Conservation (phyloP, 2,113 vertebrate genomes). For the Aramus guarauna region DNA sequence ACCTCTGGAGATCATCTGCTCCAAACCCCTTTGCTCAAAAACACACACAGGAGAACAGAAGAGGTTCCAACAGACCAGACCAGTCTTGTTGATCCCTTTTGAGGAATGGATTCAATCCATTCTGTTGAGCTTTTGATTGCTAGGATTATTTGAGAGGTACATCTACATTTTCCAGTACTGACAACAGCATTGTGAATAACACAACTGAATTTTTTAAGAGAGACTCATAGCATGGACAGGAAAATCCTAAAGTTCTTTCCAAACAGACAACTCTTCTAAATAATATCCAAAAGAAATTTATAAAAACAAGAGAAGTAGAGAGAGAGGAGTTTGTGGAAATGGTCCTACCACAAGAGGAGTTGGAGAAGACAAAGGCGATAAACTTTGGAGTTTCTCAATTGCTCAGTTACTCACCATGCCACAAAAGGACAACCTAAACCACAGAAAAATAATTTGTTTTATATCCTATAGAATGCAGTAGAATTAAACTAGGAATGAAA, state of each 20-base stretch:
- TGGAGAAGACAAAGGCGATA: not conserved
- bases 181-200: not conserved
- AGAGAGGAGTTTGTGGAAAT: not conserved
- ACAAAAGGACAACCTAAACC: not conserved
- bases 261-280: not conserved
- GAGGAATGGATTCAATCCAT: not conserved
- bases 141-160: not conserved
- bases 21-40: not conserved
- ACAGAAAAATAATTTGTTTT: not conserved
- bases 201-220: not conserved
- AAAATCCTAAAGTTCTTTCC: not conserved
- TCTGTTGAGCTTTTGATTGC: not conserved
- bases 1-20: not conserved
- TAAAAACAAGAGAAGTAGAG: not conserved
- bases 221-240: not conserved
- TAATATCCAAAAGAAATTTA: not conserved
- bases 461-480: not conserved
- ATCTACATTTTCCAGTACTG: not conserved
- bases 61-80: not conserved
- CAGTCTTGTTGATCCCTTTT: not conserved
- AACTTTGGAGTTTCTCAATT: not conserved
- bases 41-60: not conserved
- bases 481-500: not conserved
- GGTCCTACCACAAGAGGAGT: not conserved
- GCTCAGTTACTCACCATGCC: not conserved